phyloP scores from a whole-genome alignment of 2,888 invertebrate genomes.

The Troides helena region DNA sequence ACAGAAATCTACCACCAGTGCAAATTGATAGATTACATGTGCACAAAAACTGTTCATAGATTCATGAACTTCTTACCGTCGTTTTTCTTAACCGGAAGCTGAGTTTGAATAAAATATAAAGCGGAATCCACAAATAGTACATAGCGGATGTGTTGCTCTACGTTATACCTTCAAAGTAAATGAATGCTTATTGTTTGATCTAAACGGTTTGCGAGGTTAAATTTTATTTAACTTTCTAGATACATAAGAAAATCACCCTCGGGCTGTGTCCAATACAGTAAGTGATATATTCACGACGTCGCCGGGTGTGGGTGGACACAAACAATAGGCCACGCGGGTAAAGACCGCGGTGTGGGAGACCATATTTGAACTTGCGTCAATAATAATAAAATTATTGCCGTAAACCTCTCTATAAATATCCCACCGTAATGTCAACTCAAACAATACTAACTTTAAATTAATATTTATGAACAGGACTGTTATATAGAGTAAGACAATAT shows the following conservation, averaged over 20 bases:
- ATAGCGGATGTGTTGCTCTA: slow-evolving; percentile 4
- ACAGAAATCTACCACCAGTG: too few relatives aligned
- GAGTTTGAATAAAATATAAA: background rate
- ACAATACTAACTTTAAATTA: slow-evolving; percentile 27
- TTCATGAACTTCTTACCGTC: too few relatives aligned
- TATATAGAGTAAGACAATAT: background rate
- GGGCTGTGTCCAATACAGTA: slow-evolving; percentile 27
- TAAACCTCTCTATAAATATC: slow-evolving; percentile 30
- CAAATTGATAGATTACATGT: too few relatives aligned
- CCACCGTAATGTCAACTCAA: slow-evolving; percentile 30
- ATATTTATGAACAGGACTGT: slow-evolving; percentile 19
- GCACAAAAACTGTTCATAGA: too few relatives aligned
- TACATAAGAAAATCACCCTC: slow-evolving; percentile 29
- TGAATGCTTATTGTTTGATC: slow-evolving; percentile 19
- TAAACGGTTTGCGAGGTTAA: slow-evolving; percentile 23
- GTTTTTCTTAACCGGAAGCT: too few relatives aligned
- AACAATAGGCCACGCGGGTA: slow-evolving; percentile 30
- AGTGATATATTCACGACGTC: slow-evolving; percentile 30
- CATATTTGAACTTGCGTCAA: slow-evolving; percentile 31
- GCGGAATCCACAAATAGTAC: background rate
- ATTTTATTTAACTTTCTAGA: slow-evolving; percentile 25
- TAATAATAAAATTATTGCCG: slow-evolving; percentile 31
- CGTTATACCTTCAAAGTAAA: background rate
- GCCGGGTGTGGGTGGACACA: slow-evolving; percentile 29
- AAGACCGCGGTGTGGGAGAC: slow-evolving; percentile 31